phyloP scores from a whole-genome alignment of 92 coral and sea anemone genomes.

The Actinernus sp. region DNA sequence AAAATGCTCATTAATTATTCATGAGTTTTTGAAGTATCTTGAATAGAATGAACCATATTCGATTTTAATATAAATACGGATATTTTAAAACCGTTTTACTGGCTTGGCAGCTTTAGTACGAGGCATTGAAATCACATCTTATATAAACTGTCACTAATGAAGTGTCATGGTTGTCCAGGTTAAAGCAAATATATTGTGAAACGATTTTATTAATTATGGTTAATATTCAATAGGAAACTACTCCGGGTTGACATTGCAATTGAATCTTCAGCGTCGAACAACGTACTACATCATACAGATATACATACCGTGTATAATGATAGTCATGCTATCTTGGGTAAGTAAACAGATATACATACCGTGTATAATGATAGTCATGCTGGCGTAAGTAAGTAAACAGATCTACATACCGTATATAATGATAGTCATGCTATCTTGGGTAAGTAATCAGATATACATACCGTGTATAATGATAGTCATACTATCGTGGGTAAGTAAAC shows the following conservation, averaged over 20 bases:
- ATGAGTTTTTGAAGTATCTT: no score
- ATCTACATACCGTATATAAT: slow-evolving; percentile 64
- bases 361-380: background rate
- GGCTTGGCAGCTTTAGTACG: no score
- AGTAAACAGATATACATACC: background rate
- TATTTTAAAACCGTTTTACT: no score
- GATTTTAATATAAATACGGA: no score
- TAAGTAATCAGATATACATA: slow-evolving; percentile 11
- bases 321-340: slow-evolving; percentile 73
- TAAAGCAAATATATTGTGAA: no score
- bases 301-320: slow-evolving; percentile 65
- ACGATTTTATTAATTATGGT: no score
- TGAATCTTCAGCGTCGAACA: slow-evolving; percentile 26
- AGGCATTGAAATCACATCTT: no score
- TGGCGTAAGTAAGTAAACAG: slow-evolving; percentile 55
- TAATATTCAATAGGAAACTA: slow-evolving; percentile 32
- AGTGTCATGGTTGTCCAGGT: no score
- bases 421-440: slow-evolving; percentile 74
- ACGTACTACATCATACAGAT: slow-evolving; percentile 66
- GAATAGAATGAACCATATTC: no score
- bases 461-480: background rate
- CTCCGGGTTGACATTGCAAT: slow-evolving; percentile 31
- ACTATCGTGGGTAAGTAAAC: slow-evolving; percentile 43
- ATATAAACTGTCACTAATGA: no score
- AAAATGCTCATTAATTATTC: no score